phyloP scores from a whole-genome alignment of 2,888 invertebrate genomes.

The Mythimna loreyi region DNA sequence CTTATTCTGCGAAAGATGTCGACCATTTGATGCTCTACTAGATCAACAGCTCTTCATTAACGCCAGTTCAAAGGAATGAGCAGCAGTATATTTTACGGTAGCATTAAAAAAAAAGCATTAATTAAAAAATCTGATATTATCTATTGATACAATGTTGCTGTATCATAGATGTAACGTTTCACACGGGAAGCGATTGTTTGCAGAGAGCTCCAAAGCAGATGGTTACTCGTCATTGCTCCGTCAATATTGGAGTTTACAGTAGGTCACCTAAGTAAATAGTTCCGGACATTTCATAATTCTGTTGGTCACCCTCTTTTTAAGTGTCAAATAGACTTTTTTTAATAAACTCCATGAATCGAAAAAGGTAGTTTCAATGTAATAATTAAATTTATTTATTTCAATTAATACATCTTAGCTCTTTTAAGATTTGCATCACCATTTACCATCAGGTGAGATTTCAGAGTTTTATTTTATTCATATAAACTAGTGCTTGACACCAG shows the following conservation, averaged over 20 bases:
- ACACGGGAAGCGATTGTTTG: constrained; percentile 82
- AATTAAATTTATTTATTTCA: background rate
- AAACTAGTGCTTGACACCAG: too few relatives aligned
- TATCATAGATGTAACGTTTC: constrained; percentile 66
- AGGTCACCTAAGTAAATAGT: constrained; percentile 65
- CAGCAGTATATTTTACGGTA: background rate
- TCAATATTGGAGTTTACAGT: constrained; percentile 77
- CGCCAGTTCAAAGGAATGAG: background rate
- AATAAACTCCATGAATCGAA: background rate
- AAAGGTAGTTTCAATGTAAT: background rate
- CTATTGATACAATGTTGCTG: constrained; percentile 22
- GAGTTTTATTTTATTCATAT: too few relatives aligned
- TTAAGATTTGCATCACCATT: too few relatives aligned
- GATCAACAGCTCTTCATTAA: background rate
- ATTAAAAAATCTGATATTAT: constrained; percentile 8
- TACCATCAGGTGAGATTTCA: too few relatives aligned
- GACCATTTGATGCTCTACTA: background rate
- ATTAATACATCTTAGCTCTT: background rate
- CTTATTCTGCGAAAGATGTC: background rate
- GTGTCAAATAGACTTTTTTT: constrained; percentile 9
- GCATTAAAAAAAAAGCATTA: background rate
- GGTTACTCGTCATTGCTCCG: constrained; percentile 67
- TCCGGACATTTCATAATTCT: constrained; percentile 40
- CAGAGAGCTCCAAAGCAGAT: constrained; percentile 70
- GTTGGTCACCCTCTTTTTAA: constrained; percentile 39